Base-by-base conservation (phyloP, 2,888 invertebrate genomes). In the Lasioglossum calceatum region DNA sequence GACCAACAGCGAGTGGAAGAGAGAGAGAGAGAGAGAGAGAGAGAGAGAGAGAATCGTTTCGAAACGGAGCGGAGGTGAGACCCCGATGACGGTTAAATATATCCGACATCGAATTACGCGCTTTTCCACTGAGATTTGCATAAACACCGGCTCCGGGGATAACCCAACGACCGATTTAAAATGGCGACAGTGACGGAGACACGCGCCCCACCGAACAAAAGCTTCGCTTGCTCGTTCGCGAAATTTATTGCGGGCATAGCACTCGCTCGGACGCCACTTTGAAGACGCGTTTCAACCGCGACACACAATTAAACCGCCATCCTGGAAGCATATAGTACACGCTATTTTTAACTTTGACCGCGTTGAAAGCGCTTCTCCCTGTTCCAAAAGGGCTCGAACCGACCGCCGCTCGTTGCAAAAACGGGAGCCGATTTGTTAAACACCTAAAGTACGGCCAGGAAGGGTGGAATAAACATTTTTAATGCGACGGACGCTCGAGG, bases 81-180 rank as follows among this genome's bases (percentile, higher is more conserved):
- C 36, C 12, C 27, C 73, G 73, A 79, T 70, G 58, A 77, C 77
- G 77, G 85, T 85, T 87, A 87, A 85, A 87, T 85, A 82, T 87
- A 87, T 71, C 77, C 23, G 2, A 77, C 72, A 14, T 67, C 64
- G 44, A 77, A 50, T 79, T 77, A 58, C 77, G 70, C 7, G n/a
- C 10, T 32, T 42, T 32, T 32, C 32, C 79, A 44, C 23, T 73
- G 70, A 64, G 71, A 82, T 82, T 85, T 79, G 82, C 82, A 58
- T 79, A 76, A 85, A 77, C 79, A 58, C 36, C 36, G 54, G 23
- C 61, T 16, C 44, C 16, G 54, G 58, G 19, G 36, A 76, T 58
- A 70, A 10, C 58, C 50, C 70, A 70, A 27, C 32, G 77, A 61
- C 58, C 50, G 73, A 79, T 79, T 77, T 76, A 54, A 86, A 80